A percentile compares a stretch with the other conserved stretches of the same genome.
These are phyloP conservation scores for Psix sp. DNA, from an alignment of 1,140 invertebrate species.

Conservation along the genomic window DNA sequence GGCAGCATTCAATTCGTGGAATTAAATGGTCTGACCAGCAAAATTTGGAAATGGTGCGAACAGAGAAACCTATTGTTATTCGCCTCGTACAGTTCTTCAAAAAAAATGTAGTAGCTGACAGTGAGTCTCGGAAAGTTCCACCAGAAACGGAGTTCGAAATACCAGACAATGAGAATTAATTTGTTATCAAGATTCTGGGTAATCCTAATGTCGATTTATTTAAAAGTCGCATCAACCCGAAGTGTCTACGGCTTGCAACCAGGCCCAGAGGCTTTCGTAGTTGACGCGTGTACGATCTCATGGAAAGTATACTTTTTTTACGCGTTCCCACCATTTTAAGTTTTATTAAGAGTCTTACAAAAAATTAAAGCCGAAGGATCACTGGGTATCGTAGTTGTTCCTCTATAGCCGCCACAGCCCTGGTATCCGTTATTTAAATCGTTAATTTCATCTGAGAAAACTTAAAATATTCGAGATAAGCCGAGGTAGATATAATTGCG, in stretches of 20 bases:
- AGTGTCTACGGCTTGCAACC: constrained; percentile 13
- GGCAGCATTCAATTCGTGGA: constrained; percentile 33
- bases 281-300: constrained; percentile 48
- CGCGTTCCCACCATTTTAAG: constrained; percentile 20
- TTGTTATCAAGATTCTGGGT: too few species aligned
- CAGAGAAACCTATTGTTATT: constrained; percentile 36
- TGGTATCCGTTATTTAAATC: constrained; percentile 13
- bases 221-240: constrained; percentile 1
- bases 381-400: constrained; percentile 12
- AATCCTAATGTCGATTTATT: too few species aligned
- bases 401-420: neutral
- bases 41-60: constrained; percentile 61
- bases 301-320: constrained; percentile 24
- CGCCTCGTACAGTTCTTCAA: constrained; percentile 58
- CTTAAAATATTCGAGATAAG: too few species aligned
- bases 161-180: neutral
- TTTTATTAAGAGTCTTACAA: constrained; percentile 9
- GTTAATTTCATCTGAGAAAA: too few species aligned
- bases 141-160: constrained; percentile 22
- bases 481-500: too few species aligned
- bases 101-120: constrained; percentile 28
- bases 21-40: constrained; percentile 6
- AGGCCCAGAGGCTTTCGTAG: constrained; percentile 26
- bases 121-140: constrained; percentile 5
- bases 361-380: constrained; percentile 9